Percentiles rank a stretch among this genome's conserved stretches.
These are phyloP conservation scores for Hydriomena furcata DNA, from an alignment of 2,888 invertebrate genomes.

Conservation along the genomic window DNA sequence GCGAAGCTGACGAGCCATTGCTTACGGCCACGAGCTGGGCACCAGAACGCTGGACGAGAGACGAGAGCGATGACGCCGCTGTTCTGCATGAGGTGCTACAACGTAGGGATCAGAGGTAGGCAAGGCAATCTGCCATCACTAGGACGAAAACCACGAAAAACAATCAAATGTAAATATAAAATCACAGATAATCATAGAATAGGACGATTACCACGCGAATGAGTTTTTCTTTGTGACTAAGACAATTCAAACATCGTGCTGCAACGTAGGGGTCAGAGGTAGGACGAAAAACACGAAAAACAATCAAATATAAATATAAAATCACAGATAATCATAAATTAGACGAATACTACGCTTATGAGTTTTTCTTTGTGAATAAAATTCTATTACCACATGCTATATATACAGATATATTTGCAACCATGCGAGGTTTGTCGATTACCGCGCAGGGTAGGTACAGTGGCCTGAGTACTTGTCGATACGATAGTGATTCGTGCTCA, in stretches of 20 bases:
- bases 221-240: too few species aligned
- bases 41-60: slow-evolving; percentile 68
- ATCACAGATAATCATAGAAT: not conserved
- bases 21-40: slow-evolving; percentile 60
- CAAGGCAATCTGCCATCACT: not conserved
- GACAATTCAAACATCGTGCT: too few species aligned
- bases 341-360: not conserved
- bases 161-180: not conserved
- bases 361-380: too few species aligned
- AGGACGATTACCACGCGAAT: not conserved
- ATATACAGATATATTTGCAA: too few species aligned
- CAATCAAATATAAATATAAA: not conserved
- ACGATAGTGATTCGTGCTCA: too few species aligned
- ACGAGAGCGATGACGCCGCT: slow-evolving; percentile 75
- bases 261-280: slow-evolving; percentile 33
- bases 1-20: slow-evolving; percentile 60
- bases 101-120: slow-evolving; percentile 34
- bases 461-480: too few species aligned
- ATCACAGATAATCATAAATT: too few species aligned
- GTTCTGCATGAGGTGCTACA: slow-evolving; percentile 78
- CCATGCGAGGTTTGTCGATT: too few species aligned
- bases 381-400: too few species aligned
- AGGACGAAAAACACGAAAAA: not conserved
- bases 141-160: not conserved
- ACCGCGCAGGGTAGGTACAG: too few species aligned